These are phyloP conservation scores for Danionella cerebrum DNA, from an alignment of 2,113 vertebrate species.

Conservation along the genomic window DNA sequence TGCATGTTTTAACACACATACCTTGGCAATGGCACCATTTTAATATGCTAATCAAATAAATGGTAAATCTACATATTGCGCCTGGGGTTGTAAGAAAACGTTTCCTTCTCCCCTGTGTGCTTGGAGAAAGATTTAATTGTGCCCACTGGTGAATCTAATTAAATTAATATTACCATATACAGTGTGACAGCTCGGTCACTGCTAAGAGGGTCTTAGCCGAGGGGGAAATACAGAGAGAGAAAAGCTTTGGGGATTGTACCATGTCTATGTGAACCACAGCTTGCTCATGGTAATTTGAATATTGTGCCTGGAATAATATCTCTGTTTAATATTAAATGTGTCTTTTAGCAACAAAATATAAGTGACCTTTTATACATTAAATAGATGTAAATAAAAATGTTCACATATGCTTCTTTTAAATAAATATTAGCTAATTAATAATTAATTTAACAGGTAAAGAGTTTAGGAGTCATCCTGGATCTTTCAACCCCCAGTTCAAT, in stretches of 20 bases:
- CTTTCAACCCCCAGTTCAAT: no score
- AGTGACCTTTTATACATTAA: no score
- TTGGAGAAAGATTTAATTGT: slow-evolving; percentile 16
- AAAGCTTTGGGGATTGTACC: background rate
- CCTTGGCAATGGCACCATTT: background rate
- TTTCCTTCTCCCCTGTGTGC: background rate
- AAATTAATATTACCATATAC: slow-evolving; percentile 25
- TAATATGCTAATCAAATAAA: slow-evolving; percentile 3
- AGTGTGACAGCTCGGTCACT: slow-evolving; percentile 5
- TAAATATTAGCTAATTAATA: no score
- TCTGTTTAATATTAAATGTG: background rate
- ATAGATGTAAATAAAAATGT: no score
- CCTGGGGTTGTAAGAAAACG: background rate
- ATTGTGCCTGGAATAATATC: background rate
- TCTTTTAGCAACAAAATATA: no score
- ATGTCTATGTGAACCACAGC: background rate
- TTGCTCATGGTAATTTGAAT: background rate
- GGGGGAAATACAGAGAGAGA: background rate
- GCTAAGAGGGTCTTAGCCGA: background rate
- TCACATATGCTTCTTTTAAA: no score
- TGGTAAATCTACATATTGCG: background rate
- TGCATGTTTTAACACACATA: no score
- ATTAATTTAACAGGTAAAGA: no score
- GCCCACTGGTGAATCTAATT: slow-evolving; percentile 29
- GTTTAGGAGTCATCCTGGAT: no score